A percentile compares a stretch with the other conserved stretches of the same genome.
These are phyloP conservation scores for Myripristis murdjan DNA, from an alignment of 2,797 vertebrate genomes.

Conservation along the genomic window DNA sequence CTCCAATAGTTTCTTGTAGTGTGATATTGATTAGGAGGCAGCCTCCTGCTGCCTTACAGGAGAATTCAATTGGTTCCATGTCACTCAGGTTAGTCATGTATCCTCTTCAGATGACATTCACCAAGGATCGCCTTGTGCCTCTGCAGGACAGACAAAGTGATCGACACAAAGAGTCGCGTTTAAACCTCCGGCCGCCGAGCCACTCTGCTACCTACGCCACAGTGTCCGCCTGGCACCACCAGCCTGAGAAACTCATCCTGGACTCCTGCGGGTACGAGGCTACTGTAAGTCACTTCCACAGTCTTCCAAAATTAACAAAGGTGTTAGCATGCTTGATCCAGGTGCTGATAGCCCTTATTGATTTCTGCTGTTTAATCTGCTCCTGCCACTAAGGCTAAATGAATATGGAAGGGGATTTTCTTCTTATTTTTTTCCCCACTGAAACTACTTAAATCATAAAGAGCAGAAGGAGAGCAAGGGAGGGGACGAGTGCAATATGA, in stretches of 20 bases:
- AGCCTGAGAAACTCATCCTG: slow-evolving; percentile 98
- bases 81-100: neutral
- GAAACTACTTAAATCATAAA: neutral
- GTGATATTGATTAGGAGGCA: too few relatives aligned
- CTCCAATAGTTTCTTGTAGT: too few relatives aligned
- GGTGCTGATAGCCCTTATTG: neutral
- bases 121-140: slow-evolving; percentile 12
- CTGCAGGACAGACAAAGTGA: slow-evolving; percentile 90
- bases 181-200: slow-evolving; percentile 94
- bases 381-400: neutral
- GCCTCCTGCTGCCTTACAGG: neutral
- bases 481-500: too few relatives aligned
- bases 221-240: slow-evolving; percentile 98
- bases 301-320: too few relatives aligned
- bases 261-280: slow-evolving; percentile 98
- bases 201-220: slow-evolving; percentile 94
- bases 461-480: neutral
- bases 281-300: slow-evolving; percentile 87
- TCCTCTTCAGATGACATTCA: neutral
- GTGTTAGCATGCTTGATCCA: too few relatives aligned
- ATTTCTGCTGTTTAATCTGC: neutral
- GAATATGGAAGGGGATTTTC: neutral
- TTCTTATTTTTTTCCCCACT: neutral
- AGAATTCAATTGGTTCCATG: neutral
- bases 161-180: slow-evolving; percentile 89